Evolutionary conservation across 1,140 invertebrate species (phyloP).

Genomic region (Scaptomyza montana): DNA sequence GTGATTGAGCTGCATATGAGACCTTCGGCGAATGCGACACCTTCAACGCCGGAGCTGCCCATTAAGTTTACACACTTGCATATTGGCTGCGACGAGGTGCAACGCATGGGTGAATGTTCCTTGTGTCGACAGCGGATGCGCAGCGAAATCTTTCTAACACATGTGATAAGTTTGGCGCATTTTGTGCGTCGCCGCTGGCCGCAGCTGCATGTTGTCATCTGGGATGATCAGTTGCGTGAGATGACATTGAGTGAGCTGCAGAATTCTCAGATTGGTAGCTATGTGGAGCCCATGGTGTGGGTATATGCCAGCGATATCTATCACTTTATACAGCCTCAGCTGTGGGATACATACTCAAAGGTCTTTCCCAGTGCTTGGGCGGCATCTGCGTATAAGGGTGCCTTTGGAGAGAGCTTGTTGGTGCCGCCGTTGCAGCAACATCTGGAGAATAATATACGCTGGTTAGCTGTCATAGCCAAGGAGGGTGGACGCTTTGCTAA

Average conservation of each 20-base stretch:
- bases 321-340: conserved; percentile 84
- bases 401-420: conserved; percentile 91
- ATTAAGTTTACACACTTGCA: conserved; percentile 89
- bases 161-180: conserved; percentile 87
- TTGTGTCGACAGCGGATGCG: conserved; percentile 87
- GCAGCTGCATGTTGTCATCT: conserved; percentile 91
- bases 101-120: conserved; percentile 92
- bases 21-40: conserved; percentile 36
- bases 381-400: conserved; percentile 86
- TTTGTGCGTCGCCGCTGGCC: conserved; percentile 88
- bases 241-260: conserved; percentile 88
- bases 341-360: conserved; percentile 92
- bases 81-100: conserved; percentile 93
- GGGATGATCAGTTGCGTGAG: conserved; percentile 97
- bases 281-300: conserved; percentile 96
- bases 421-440: conserved; percentile 88
- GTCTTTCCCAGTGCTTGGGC: conserved; percentile 95
- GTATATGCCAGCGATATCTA: conserved; percentile 88
- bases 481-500: conserved; percentile 83
- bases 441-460: conserved; percentile 89
- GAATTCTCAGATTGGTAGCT: conserved; percentile 88
- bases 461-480: conserved; percentile 88
- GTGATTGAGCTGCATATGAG: conserved; percentile 84
- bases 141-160: conserved; percentile 88
- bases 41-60: conserved; percentile 80